Evolutionary conservation across 35 echinoderm and acorn worm species (phyloP).

Genomic region (Ophiothrix spiculata): DNA sequence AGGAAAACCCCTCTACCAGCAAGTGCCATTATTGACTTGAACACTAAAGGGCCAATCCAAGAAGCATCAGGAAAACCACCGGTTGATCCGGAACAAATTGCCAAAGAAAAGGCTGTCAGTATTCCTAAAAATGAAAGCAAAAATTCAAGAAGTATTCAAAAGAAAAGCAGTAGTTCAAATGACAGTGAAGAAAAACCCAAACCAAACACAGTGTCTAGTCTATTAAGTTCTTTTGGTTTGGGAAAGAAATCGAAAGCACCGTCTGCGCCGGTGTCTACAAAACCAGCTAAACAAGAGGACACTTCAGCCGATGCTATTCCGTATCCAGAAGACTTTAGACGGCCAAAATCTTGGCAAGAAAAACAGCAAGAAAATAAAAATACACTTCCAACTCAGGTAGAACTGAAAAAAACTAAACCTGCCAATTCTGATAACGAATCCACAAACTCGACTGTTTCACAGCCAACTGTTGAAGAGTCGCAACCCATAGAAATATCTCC

Average conservation of each 20-base stretch:
- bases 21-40: slow-evolving; percentile 9
- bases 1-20: background rate
- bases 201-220: background rate
- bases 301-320: slow-evolving; percentile 21
- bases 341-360: slow-evolving; percentile 7
- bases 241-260: background rate
- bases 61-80: background rate
- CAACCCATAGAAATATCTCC: no score
- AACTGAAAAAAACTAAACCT: background rate
- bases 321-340: slow-evolving; percentile 46
- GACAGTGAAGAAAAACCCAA: background rate
- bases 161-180: background rate
- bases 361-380: background rate
- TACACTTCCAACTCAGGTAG: background rate
- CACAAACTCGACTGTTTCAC: background rate
- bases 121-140: background rate
- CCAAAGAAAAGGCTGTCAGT: slow-evolving; percentile 5
- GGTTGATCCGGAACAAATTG: background rate
- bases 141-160: background rate
- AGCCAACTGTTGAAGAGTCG: background rate
- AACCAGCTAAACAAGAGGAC: background rate
- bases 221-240: background rate
- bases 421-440: background rate
- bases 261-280: background rate
- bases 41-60: background rate